Percentiles rank a stretch among this genome's conserved stretches.
Evolutionary conservation across 2,113 vertebrate genomes (phyloP).

Genomic region (Amphiprion percula): DNA sequence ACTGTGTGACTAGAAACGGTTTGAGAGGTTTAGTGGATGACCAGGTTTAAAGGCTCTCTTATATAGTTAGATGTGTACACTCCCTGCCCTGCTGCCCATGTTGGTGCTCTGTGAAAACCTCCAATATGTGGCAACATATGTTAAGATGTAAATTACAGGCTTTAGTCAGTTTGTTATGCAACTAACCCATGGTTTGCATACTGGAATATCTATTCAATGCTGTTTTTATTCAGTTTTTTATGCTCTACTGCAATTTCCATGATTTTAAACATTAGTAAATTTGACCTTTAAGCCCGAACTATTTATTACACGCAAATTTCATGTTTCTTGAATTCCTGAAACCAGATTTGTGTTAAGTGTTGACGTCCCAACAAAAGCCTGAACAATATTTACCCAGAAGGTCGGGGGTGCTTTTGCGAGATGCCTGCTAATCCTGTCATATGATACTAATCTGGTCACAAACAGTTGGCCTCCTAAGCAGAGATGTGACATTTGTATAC

Average conservation of each 20-base stretch:
- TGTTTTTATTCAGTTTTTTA: not conserved
- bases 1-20: constrained; percentile 38
- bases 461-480: constrained; percentile 52
- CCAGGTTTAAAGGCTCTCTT: constrained; percentile 31
- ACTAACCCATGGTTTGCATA: not conserved
- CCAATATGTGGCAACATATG: constrained; percentile 8
- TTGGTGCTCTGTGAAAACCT: constrained; percentile 16
- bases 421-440: constrained; percentile 65
- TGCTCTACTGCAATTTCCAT: not conserved
- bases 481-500: constrained; percentile 42
- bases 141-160: constrained; percentile 22
- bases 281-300: constrained; percentile 5
- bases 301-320: constrained; percentile 17
- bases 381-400: constrained; percentile 55
- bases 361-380: constrained; percentile 40
- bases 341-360: constrained; percentile 39
- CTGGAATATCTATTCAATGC: not conserved
- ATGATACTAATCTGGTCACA: constrained; percentile 70
- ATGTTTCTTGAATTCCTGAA: constrained; percentile 35
- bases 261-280: constrained; percentile 10
- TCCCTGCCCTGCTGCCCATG: not conserved
- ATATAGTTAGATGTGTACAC: constrained; percentile 11
- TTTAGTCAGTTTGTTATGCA: not conserved
- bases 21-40: constrained; percentile 50
- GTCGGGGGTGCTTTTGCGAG: constrained; percentile 37